Evolutionary conservation across 1,140 invertebrate species (phyloP).

Genomic region (Ooceraea biroi): DNA sequence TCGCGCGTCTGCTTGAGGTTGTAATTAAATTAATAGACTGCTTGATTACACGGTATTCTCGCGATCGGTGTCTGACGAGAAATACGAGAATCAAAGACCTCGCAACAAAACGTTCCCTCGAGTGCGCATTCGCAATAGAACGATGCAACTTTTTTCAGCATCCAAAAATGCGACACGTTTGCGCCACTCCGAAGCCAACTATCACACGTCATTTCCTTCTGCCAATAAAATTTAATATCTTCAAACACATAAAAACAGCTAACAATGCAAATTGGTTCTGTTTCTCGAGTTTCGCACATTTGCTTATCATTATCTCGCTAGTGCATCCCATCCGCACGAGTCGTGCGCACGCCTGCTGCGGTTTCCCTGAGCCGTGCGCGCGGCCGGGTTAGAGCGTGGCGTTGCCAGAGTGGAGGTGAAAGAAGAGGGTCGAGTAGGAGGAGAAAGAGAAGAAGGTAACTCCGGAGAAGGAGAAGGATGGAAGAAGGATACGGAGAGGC

Average conservation of each 20-base stretch:
- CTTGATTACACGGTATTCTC: conserved; percentile 22
- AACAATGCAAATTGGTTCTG: conserved; percentile 4
- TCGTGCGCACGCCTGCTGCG: conserved; percentile 52
- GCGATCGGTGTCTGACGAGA: conserved; percentile 25
- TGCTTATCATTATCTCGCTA: conserved; percentile 41
- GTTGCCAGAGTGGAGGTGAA: conserved; percentile 68
- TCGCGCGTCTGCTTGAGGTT: conserved; percentile 13
- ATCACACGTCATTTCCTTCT: neutral
- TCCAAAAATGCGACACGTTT: neutral
- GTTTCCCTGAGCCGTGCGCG: no score
- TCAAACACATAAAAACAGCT: neutral
- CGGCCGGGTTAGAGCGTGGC: conserved; percentile 69
- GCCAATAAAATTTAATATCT: conserved; percentile 5
- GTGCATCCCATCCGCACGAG: conserved; percentile 47
- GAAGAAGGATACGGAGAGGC: conserved; percentile 65
- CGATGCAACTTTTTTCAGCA: neutral
- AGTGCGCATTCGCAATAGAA: neutral
- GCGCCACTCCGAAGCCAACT: neutral
- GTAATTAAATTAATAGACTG: conserved; percentile 46
- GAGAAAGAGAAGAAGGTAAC: conserved; percentile 49
- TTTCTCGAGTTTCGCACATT: neutral
- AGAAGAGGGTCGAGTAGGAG: conserved; percentile 64
- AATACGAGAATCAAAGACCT: conserved; percentile 18
- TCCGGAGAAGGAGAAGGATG: conserved; percentile 47
- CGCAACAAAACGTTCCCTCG: neutral